Conservation (phyloP, 2,113 vertebrate genomes). For the Lynx canadensis region DNA sequence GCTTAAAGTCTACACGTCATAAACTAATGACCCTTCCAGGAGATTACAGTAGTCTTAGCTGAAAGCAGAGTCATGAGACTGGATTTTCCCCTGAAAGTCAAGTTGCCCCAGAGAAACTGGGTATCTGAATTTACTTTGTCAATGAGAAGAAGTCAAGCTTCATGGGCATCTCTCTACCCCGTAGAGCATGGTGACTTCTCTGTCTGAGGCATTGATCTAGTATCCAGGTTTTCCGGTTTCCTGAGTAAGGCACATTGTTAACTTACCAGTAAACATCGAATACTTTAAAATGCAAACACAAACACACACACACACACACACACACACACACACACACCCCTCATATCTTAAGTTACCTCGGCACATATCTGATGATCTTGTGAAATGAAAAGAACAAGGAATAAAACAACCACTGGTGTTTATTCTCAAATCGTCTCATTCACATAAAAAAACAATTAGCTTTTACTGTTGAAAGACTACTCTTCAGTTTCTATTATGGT, state of each 20-base stretch:
- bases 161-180: not conserved
- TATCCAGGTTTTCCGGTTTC: not conserved
- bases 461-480: slow-evolving; percentile 51
- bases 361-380: not conserved
- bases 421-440: slow-evolving; percentile 20
- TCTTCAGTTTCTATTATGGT: slow-evolving; percentile 63
- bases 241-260: not conserved
- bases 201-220: not conserved
- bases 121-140: not conserved
- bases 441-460: not conserved
- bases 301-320: not conserved
- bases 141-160: not conserved
- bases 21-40: not conserved
- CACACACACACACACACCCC: not conserved
- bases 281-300: slow-evolving; percentile 5
- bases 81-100: slow-evolving; percentile 1
- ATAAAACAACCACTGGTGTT: not conserved
- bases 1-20: not conserved
- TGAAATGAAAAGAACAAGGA: not conserved
- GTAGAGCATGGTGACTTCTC: not conserved
- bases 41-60: not conserved
- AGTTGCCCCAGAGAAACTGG: slow-evolving; percentile 29
- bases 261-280: not conserved
- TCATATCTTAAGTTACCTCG: not conserved
- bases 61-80: not conserved